A percentile compares a stretch with the other conserved stretches of the same genome.
Evolutionary conservation across 1,140 invertebrate species (phyloP).

Genomic region (Brevipalpus yothersi): DNA sequence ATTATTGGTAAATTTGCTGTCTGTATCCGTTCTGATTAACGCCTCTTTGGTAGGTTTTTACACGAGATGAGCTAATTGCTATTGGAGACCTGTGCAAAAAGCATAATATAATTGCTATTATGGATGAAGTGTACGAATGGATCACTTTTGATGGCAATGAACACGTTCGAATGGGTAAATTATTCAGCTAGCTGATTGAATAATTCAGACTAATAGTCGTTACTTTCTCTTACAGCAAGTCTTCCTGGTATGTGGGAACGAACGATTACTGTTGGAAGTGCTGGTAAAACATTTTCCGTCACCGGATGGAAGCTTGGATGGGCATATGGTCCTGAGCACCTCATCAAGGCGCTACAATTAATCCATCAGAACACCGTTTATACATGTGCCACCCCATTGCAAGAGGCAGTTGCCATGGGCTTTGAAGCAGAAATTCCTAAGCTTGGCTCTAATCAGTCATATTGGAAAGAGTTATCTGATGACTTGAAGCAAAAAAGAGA

Average conservation of each 20-base stretch:
- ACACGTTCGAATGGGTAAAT: constrained; percentile 60
- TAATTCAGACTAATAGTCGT: neutral
- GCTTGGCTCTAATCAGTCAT: constrained; percentile 47
- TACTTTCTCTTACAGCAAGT: constrained; percentile 30
- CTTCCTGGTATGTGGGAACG: constrained; percentile 92
- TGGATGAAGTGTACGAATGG: constrained; percentile 96
- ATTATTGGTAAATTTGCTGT: neutral
- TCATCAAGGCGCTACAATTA: constrained; percentile 53
- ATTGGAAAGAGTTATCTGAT: constrained; percentile 44
- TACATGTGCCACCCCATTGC: constrained; percentile 52
- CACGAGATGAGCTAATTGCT: constrained; percentile 28
- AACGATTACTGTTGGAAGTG: constrained; percentile 85
- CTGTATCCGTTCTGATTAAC: neutral
- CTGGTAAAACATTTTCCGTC: constrained; percentile 87
- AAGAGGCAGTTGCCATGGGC: constrained; percentile 20
- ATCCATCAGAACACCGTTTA: constrained; percentile 75
- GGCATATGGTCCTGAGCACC: constrained; percentile 58
- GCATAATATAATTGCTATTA: constrained; percentile 64
- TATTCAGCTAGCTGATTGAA: constrained; percentile 5
- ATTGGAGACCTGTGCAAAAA: constrained; percentile 70
- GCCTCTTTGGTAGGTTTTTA: constrained; percentile 21
- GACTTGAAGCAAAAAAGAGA: constrained; percentile 61
- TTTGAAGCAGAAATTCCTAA: constrained; percentile 23
- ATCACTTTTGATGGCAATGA: constrained; percentile 58
- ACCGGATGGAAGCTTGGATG: constrained; percentile 87